phyloP scores from a whole-genome alignment of 2,888 invertebrate genomes.

The Calameuta idolon region DNA sequence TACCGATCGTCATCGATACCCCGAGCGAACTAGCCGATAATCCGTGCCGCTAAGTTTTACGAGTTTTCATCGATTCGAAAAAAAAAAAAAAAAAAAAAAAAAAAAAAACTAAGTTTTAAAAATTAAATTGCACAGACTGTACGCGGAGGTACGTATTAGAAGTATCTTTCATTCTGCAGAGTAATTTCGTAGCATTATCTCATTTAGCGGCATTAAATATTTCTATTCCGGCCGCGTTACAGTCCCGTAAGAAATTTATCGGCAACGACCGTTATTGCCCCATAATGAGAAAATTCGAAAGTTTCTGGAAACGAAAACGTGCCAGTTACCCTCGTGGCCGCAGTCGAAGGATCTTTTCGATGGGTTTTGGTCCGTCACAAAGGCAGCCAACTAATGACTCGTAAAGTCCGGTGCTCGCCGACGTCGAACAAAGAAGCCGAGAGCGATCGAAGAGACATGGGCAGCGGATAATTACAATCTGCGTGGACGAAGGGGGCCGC shows the following conservation, averaged over 20 bases:
- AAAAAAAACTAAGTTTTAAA: not conserved
- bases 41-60: not conserved
- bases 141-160: not conserved
- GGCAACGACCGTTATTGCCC: not conserved
- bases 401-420: constrained; percentile 21
- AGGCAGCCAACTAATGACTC: constrained; percentile 10
- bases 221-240: not conserved
- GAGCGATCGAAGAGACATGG: constrained; percentile 44
- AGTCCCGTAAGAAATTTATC: not conserved
- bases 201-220: not conserved
- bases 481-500: constrained; percentile 14
- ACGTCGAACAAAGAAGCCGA: constrained; percentile 25
- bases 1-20: not conserved
- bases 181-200: not conserved
- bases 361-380: not conserved
- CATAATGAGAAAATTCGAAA: not conserved
- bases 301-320: not conserved
- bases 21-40: not conserved
- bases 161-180: not conserved
- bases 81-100: too few relatives aligned
- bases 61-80: not conserved
- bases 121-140: not conserved
- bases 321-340: not conserved
- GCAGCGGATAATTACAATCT: constrained; percentile 43
- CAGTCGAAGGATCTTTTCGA: not conserved